Percentiles rank a stretch among this genome's conserved stretches.
Conservation (phyloP, 1,140 invertebrate species). For the Ectropis grisescens region DNA sequence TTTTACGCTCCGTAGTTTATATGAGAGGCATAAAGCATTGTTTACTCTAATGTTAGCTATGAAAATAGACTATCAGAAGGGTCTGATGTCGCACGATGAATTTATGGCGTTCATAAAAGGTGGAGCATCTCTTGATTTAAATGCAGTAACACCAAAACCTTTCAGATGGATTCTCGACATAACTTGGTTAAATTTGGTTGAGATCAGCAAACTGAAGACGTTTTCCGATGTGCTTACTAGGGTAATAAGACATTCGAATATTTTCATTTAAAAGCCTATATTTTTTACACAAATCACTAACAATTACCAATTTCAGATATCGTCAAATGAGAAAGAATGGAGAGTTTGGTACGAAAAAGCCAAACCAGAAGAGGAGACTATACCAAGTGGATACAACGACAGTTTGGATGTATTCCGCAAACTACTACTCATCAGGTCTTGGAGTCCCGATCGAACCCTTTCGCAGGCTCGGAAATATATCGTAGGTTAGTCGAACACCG, state of each 20-base stretch:
- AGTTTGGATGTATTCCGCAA: slow-evolving; percentile 91
- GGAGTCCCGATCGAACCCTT: slow-evolving; percentile 96
- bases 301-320: slow-evolving; percentile 73
- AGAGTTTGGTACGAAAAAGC: slow-evolving; percentile 95
- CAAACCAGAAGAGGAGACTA: slow-evolving; percentile 90
- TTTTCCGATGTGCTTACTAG: slow-evolving; percentile 88
- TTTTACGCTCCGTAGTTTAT: slow-evolving; percentile 92
- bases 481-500: slow-evolving; percentile 69
- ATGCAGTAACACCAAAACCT: slow-evolving; percentile 93
- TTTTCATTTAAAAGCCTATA: slow-evolving; percentile 4
- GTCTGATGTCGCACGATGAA: slow-evolving; percentile 89
- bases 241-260: slow-evolving; percentile 68
- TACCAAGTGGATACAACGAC: slow-evolving; percentile 93
- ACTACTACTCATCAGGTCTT: slow-evolving; percentile 90
- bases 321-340: slow-evolving; percentile 91
- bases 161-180: slow-evolving; percentile 96
- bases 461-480: slow-evolving; percentile 94
- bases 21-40: slow-evolving; percentile 92
- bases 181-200: slow-evolving; percentile 96
- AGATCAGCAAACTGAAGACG: slow-evolving; percentile 89
- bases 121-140: slow-evolving; percentile 93
- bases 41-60: slow-evolving; percentile 96
- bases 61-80: slow-evolving; percentile 92
- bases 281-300: slow-evolving; percentile 5
- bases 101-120: slow-evolving; percentile 97